Percentiles rank a stretch among this genome's conserved stretches.
Conservation (phyloP, 2,113 vertebrate species). For the Bombycilla garrulus region DNA sequence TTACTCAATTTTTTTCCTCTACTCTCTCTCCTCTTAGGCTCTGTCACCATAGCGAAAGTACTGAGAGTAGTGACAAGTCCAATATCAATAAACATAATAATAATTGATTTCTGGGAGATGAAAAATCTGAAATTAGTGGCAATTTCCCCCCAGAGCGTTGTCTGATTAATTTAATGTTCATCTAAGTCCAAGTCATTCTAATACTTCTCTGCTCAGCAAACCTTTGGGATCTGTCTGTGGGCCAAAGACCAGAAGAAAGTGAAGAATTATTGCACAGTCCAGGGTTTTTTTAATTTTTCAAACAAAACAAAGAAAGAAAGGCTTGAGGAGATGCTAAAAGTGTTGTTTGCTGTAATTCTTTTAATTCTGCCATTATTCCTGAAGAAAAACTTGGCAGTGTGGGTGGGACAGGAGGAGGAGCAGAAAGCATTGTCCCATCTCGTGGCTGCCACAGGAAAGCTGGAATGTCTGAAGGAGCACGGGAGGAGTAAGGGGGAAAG, state of each 20-base stretch:
- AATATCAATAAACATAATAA: slow-evolving; percentile 83
- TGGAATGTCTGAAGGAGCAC: neutral
- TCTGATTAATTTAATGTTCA: slow-evolving; percentile 80
- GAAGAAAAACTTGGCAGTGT: fast-evolving
- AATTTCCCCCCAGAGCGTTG: slow-evolving; percentile 71
- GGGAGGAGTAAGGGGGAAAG: neutral
- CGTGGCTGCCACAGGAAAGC: neutral
- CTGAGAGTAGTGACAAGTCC: slow-evolving; percentile 75
- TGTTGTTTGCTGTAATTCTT: neutral
- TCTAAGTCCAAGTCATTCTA: slow-evolving; percentile 67
- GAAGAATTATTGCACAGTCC: slow-evolving; percentile 50
- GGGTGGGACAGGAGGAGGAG: neutral
- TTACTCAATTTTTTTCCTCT: slow-evolving; percentile 23
- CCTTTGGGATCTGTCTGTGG: slow-evolving; percentile 45
- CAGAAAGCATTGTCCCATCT: neutral
- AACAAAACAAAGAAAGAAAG: neutral
- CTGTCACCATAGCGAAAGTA: slow-evolving; percentile 62
- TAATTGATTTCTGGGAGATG: slow-evolving; percentile 80
- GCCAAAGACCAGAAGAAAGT: neutral
- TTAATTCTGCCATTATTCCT: neutral
- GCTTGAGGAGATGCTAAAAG: neutral
- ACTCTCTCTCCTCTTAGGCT: slow-evolving; percentile 49
- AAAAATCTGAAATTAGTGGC: slow-evolving; percentile 80
- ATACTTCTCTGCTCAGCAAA: slow-evolving; percentile 63
- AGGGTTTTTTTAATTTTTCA: slow-evolving; percentile 4